Base-by-base conservation (phyloP, 2,888 invertebrate species). In the Autographa pulchrina region DNA sequence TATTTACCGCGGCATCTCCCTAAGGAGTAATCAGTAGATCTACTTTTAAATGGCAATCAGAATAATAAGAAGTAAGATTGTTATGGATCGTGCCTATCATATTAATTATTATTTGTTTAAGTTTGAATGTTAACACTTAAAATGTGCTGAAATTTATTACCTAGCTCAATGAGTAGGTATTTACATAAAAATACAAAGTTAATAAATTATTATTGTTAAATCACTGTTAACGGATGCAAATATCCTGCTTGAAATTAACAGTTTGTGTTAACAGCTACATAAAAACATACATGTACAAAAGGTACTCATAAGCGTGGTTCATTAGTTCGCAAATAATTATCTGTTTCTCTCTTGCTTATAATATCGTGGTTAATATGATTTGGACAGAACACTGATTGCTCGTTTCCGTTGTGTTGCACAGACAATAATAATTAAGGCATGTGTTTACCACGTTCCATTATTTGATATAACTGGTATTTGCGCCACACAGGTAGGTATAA, bases 311-410 rank as follows among this genome's bases (percentile, higher is more conserved):
- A 56, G 0, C 20, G 14, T 43, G 60, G 64, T 78, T 62, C 62
- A 73, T 74, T 74, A 65, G 54, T 78, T 72, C 54, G n/a, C 54
- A 60, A 75, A 74, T 72, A 32, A 77, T 74, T 70, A 58, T 65
- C 38, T 70, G 62, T 72, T 69, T 52, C 71, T 72, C n/a, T 68
- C 72, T 25, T 67, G 71, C 67, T 71, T 72, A 74, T 70, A 65
- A 80, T 72, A 74, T 72, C 68, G 60, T 59, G 43, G 67, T 72
- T 74, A 72, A 74, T 72, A 80, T 75, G 60, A 38, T 70, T 73
- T 56, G 60, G 73, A 81, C 77, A 81, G 73, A 73, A 78, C 68
- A n/a, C 77, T 77, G 67, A 79, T 73, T 76, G 75, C 66, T 70
- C 65, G 68, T 35, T 48, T 66, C 35, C 41, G 18, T 59, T 62